These are phyloP conservation scores for Lasioglossum villosulum DNA, from an alignment of 2,888 invertebrate genomes.

Conservation along the genomic window DNA sequence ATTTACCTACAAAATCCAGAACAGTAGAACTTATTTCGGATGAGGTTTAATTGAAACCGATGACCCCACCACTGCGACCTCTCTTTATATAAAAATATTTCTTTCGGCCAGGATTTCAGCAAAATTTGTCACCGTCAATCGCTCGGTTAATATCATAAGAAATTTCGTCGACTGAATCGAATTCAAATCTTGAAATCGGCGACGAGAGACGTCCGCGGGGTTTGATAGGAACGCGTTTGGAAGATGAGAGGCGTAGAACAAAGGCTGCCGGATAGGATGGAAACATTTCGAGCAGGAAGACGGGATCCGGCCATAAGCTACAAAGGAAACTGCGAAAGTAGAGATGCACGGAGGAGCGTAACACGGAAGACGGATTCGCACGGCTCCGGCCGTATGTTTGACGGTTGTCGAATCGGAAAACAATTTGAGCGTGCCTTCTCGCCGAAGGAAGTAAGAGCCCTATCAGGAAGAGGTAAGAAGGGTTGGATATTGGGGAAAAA, in stretches of 20 bases:
- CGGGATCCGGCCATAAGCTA: constrained; percentile 1
- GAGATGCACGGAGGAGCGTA: constrained; percentile 9
- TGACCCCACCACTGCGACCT: too few species aligned
- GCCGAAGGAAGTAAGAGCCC: constrained; percentile 31
- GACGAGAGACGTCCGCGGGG: neutral
- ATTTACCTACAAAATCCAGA: too few species aligned
- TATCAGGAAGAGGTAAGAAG: constrained; percentile 37
- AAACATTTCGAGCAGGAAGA: constrained; percentile 15
- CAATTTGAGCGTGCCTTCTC: constrained; percentile 69
- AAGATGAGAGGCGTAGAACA: constrained; percentile 22
- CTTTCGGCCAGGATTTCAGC: neutral
- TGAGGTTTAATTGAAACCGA: too few species aligned
- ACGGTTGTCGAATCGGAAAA: constrained; percentile 75
- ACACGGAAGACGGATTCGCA: constrained; percentile 46
- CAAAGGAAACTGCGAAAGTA: constrained; percentile 17
- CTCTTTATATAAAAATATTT: neutral
- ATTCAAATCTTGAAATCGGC: constrained; percentile 15
- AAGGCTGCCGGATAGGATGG: constrained; percentile 15
- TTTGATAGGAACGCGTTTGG: constrained; percentile 13
- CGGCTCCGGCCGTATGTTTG: constrained; percentile 52
- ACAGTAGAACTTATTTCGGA: too few species aligned
- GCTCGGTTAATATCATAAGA: neutral
- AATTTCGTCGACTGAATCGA: constrained; percentile 29
- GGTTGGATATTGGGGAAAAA: constrained; percentile 38
- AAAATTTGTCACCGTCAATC: neutral